Conservation (phyloP, 1,140 invertebrate species). For the Papilio glaucus region DNA sequence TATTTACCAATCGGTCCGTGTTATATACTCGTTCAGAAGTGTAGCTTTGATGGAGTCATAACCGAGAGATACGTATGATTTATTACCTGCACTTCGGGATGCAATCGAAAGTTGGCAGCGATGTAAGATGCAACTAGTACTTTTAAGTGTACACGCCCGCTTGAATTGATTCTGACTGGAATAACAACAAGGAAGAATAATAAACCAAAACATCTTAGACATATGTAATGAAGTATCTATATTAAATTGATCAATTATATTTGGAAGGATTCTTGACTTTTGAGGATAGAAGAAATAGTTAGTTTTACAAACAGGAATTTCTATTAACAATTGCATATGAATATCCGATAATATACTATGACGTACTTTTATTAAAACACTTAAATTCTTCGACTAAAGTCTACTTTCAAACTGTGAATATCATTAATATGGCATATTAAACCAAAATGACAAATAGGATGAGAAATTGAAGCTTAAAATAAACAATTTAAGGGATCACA, state of each 20-base stretch:
- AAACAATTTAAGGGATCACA: neutral
- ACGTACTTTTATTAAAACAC: too few species aligned
- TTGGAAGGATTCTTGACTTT: too few species aligned
- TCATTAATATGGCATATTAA: too few species aligned
- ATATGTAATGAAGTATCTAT: too few species aligned
- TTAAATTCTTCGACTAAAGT: neutral
- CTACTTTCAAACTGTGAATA: too few species aligned
- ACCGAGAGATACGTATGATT: neutral
- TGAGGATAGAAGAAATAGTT: too few species aligned
- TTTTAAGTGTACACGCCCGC: neutral
- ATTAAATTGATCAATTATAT: too few species aligned
- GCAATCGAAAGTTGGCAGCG: neutral
- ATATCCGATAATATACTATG: too few species aligned
- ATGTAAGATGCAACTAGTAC: conserved; percentile 10
- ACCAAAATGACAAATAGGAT: too few species aligned
- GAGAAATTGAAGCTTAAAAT: neutral
- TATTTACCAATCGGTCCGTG: neutral
- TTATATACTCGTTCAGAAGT: neutral
- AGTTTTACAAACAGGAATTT: too few species aligned
- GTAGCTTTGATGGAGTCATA: neutral
- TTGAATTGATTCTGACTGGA: neutral
- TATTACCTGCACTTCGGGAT: conserved; percentile 3
- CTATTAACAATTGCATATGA: too few species aligned
- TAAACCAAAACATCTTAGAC: neutral
- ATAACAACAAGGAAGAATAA: neutral